phyloP scores from a whole-genome alignment of 2,113 vertebrate species.

The Spea bombifrons region DNA sequence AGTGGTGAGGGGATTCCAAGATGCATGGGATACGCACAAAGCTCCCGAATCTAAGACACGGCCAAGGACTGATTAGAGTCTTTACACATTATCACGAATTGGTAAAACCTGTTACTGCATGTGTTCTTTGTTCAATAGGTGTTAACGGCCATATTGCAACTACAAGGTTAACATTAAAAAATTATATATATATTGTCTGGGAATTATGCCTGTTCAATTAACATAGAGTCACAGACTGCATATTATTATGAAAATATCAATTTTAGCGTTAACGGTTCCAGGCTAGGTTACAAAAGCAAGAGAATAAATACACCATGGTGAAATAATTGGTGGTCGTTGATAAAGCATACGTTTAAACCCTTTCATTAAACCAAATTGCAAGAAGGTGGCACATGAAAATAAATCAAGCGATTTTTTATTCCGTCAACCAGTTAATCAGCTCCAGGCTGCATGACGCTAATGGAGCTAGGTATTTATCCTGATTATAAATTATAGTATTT shows the following conservation, averaged over 20 bases:
- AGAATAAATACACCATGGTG: constrained; percentile 34
- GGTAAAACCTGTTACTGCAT: too few species aligned
- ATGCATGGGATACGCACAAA: too few species aligned
- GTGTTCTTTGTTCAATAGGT: too few species aligned
- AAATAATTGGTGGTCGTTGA: constrained; percentile 25
- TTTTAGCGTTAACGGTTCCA: background rate
- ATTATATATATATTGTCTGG: too few species aligned
- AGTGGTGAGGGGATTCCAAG: too few species aligned
- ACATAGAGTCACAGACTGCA: background rate
- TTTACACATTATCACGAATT: too few species aligned
- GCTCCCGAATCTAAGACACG: too few species aligned
- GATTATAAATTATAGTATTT: constrained; percentile 49
- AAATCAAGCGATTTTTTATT: constrained; percentile 41
- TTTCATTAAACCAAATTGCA: constrained; percentile 33
- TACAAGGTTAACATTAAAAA: too few species aligned
- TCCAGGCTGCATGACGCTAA: constrained; percentile 16
- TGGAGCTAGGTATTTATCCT: constrained; percentile 29
- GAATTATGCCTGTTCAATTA: background rate
- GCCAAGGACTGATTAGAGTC: too few species aligned
- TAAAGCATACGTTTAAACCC: constrained; percentile 23
- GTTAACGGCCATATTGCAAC: too few species aligned
- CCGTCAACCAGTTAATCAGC: constrained; percentile 45
- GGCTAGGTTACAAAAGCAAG: constrained; percentile 23
- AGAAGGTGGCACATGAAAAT: constrained; percentile 39
- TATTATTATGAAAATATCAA: constrained; percentile 3